These are phyloP conservation scores for Dendrolimus pini DNA, from an alignment of 2,888 invertebrate species.

Conservation along the genomic window DNA sequence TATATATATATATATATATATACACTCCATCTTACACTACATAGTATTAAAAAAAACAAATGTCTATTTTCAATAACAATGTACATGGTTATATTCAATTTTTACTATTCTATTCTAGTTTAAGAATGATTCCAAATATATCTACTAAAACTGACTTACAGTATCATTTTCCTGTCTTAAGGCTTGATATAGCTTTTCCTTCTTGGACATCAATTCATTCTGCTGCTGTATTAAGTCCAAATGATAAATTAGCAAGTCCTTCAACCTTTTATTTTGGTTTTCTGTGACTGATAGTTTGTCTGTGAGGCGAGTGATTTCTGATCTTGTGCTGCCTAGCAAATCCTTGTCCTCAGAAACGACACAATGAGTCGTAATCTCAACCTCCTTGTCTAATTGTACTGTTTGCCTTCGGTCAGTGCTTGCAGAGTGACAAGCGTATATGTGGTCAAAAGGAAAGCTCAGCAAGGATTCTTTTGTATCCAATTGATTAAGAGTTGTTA, in stretches of 20 bases:
- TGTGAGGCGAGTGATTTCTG: constrained; percentile 35
- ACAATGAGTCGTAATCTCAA: constrained; percentile 51
- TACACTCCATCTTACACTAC: no score
- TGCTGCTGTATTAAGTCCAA: constrained; percentile 94
- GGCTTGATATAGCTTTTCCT: constrained; percentile 85
- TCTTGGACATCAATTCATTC: constrained; percentile 87
- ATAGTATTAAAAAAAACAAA: no score
- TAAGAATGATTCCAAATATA: not conserved
- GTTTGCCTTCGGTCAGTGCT: constrained; percentile 41
- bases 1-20: no score
- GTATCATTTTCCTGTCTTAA: constrained; percentile 87
- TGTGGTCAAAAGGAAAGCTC: constrained; percentile 82
- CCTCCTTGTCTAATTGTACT: constrained; percentile 53
- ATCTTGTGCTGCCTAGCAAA: constrained; percentile 17
- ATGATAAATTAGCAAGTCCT: constrained; percentile 88
- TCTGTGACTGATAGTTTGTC: constrained; percentile 55
- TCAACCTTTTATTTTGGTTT: constrained; percentile 81
- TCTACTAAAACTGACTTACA: constrained; percentile 64
- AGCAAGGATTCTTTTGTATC: constrained; percentile 73
- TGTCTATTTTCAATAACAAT: no score
- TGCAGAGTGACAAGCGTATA: constrained; percentile 81
- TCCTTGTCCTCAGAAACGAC: constrained; percentile 41
- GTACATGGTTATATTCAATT: no score
- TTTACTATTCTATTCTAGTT: no score
- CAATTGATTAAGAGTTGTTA: constrained; percentile 52